A percentile compares a stretch with the other conserved stretches of the same genome.
Evolutionary conservation across 2,888 invertebrate genomes (phyloP).

Genomic region (Lissocephala sabroskyi): DNA sequence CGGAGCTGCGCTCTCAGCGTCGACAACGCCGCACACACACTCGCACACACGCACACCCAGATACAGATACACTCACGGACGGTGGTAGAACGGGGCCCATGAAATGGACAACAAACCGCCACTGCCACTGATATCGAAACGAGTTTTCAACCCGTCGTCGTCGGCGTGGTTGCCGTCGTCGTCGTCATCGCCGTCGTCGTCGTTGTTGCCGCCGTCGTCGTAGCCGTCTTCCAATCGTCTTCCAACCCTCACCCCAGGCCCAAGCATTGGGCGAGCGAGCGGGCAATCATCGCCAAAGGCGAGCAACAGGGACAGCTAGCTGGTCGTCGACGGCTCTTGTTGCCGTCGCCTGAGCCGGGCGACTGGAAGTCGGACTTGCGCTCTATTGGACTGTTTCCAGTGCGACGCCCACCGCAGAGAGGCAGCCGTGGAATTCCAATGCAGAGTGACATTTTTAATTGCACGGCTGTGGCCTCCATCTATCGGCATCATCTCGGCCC

Average conservation of each 20-base stretch:
- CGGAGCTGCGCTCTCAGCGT: conserved; percentile 58
- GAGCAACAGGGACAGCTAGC: too few relatives aligned
- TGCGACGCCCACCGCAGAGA: conserved; percentile 60
- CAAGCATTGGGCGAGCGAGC: conserved; percentile 15
- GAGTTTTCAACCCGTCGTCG: conserved; percentile 53
- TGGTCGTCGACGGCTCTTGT: background rate
- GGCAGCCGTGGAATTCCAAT: conserved; percentile 37
- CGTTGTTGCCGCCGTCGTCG: too few relatives aligned
- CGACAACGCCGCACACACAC: conserved; percentile 7
- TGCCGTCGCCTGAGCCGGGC: conserved; percentile 5
- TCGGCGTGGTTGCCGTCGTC: too few relatives aligned
- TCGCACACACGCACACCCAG: conserved; percentile 5
- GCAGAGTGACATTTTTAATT: conserved; percentile 68
- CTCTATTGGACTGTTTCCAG: conserved; percentile 65
- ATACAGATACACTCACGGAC: too few relatives aligned
- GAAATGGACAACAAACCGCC: too few relatives aligned
- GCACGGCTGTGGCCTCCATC: conserved; percentile 21
- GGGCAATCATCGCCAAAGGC: too few relatives aligned
- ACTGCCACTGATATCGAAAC: conserved; percentile 44
- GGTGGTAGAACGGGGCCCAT: too few relatives aligned
- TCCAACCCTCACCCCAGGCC: too few relatives aligned
- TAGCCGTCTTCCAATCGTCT: too few relatives aligned
- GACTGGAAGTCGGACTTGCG: conserved; percentile 61
- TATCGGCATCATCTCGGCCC: too few relatives aligned
- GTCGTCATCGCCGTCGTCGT: too few relatives aligned